phyloP scores from a whole-genome alignment of 2,113 vertebrate species.

The Terrapene triunguis region DNA sequence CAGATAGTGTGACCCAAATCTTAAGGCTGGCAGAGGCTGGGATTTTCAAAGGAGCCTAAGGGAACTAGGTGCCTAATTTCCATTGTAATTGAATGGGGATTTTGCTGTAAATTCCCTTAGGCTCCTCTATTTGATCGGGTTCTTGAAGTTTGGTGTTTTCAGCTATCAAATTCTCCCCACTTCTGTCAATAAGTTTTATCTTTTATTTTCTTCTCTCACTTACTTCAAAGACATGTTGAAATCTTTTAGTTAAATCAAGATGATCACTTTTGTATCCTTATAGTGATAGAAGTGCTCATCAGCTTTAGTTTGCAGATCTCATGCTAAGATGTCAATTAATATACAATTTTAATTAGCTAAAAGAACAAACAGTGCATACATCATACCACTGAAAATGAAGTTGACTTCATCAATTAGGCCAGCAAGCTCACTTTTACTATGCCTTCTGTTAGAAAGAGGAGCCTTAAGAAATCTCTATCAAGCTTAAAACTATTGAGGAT shows the following conservation, averaged over 20 bases:
- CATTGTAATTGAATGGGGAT: background rate
- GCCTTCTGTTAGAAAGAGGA: background rate
- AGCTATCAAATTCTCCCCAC: background rate
- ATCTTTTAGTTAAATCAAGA: background rate
- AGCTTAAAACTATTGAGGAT: background rate
- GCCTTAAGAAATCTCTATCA: background rate
- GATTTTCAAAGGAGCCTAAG: background rate
- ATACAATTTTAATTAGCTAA: background rate
- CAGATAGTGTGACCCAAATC: background rate
- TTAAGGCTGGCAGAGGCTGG: background rate
- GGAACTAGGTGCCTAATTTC: background rate
- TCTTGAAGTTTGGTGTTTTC: background rate
- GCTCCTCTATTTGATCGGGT: accelerated
- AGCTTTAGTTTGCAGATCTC: background rate
- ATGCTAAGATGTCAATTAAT: background rate
- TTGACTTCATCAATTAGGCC: background rate
- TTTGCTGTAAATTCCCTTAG: background rate
- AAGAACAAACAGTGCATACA: background rate
- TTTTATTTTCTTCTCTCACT: background rate
- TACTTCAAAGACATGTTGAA: background rate
- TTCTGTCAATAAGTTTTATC: background rate
- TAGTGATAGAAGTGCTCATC: background rate
- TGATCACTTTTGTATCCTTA: background rate
- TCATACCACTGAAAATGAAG: background rate
- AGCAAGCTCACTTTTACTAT: background rate